Base-by-base conservation (phyloP, 35 echinoderm and acorn worm genomes). In the Strongylocentrotus purpuratus region DNA sequence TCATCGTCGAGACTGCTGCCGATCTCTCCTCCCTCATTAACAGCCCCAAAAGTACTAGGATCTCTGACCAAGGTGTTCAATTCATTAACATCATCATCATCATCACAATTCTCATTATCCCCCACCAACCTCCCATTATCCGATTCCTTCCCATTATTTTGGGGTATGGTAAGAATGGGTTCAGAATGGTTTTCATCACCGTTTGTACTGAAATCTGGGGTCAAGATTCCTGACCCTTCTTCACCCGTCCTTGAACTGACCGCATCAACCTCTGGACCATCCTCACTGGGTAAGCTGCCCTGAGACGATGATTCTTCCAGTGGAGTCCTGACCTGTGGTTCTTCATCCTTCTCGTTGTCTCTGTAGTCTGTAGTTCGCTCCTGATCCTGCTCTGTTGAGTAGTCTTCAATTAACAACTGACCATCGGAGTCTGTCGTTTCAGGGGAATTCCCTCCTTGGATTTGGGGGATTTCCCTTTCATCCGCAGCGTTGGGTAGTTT, bases 171-270 rank as follows among this genome's bases (percentile, higher is more conserved):
- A 28, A 78, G 22, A 78, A 78, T 4, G 65, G 65, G 65, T 78
- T 78, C 65, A 78, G 65, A 28, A 78, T 78, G 65, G 65, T 18
- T 78, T 22, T 78, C 65, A 28, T 93, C 91, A 58, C 91, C 91
- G n/a, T 93, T 93, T 58, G 91, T 93, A 93, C 91, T 93, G 91
- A 93, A 58, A 31, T 93, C 91, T 28, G 91, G 91, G 91, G 91
- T 93, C 91, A 93, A 9, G 45, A 9, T 93, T 50, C 48, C 91
- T 93, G 91, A 93, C 91, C 91, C 11, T 9, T 58, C 11, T 9
- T 58, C 46, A 93, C 91, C 91, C 48, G 48, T 93, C 48, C 91
- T 93, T 93, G 91, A 93, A 31, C 91, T 58, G 91, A 46, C 91
- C 3, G 91, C 46, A 33, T 93, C 91, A 32, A 58, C n/a, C n/a